phyloP scores from a whole-genome alignment of 2,888 invertebrate species.

The Cabera pusaria region DNA sequence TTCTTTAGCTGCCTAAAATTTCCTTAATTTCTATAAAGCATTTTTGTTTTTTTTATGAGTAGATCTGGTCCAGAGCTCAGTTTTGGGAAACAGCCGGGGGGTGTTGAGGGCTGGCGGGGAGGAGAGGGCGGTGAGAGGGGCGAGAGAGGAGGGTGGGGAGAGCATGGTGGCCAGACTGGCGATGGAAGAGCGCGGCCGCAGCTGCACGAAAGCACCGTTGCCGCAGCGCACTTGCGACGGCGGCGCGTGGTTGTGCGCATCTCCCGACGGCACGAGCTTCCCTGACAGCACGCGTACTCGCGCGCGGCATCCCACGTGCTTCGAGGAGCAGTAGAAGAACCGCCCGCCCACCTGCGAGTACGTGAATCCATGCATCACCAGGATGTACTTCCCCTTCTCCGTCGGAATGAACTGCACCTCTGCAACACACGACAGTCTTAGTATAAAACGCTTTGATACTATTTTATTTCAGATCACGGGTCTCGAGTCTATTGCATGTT shows the following conservation, averaged over 20 bases:
- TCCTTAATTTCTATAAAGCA: too few species aligned
- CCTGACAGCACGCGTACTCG: conserved; percentile 66
- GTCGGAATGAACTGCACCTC: conserved; percentile 79
- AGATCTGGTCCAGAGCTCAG: conserved; percentile 67
- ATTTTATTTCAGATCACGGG: too few species aligned
- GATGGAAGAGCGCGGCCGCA: conserved; percentile 56
- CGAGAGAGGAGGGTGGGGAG: conserved; percentile 45
- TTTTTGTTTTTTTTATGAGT: too few species aligned
- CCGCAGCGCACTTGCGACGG: conserved; percentile 77
- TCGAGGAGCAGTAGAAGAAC: conserved; percentile 78
- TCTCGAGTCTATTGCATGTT: too few species aligned
- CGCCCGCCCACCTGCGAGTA: conserved; percentile 79
- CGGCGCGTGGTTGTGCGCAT: conserved; percentile 71
- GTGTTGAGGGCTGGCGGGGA: conserved; percentile 66
- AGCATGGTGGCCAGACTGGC: conserved; percentile 44
- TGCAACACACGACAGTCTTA: too few species aligned
- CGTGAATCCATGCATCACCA: conserved; percentile 73
- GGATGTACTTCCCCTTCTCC: conserved; percentile 75
- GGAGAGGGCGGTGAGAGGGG: conserved; percentile 54
- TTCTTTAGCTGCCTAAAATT: too few species aligned
- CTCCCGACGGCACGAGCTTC: conserved; percentile 67
- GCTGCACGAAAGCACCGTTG: conserved; percentile 74
- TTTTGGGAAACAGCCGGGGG: conserved; percentile 69
- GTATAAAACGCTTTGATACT: too few species aligned
- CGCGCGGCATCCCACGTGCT: conserved; percentile 75